Evolutionary conservation across 2,797 vertebrate species (phyloP), one percentile per base, ranked within the genome.

Genomic region (Phoebastria nigripes): DNA sequence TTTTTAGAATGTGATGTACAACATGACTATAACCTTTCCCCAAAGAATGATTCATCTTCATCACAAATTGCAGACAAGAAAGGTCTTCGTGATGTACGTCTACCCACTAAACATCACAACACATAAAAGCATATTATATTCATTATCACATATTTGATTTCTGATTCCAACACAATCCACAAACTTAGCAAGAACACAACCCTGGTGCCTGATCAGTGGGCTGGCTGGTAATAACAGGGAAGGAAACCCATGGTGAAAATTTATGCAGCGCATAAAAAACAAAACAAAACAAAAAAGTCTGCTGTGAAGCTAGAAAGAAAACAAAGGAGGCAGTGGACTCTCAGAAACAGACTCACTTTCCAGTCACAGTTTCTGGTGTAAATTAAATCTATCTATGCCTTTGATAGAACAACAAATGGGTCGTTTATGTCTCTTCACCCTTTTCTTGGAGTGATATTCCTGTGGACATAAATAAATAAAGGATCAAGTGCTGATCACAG

Each of bases 41-140:
- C 69, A 65, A 63, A 76, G 84, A 90, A 95, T 95, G 94, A 95
- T 91, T 95, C 66, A 65, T 96, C 94, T 93, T 81, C 49, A 80
- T 80, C 95, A 95, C 76, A 87, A 94, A 86, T 3, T 35, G 59
- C 21, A 12, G 65, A 90, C 61, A 89, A 94, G 81, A 96, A 97
- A 94, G 42, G 56, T 72, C 91, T 93, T 93, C 63, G 52, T 17
- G 35, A 73, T 84, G 83, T 63, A 89, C 1, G 2, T 81, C 88
- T 91, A 76, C 79, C 70, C n/a, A 79, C 72, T n/a, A 51, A 94
- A 56, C 58, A 81, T 47, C 73, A 80, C 31, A 73, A 46, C 16
- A 54, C 70, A 92, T 70, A 44, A 26, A 82, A 58, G 44, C 15
- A 5, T 44, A 22, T 82, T 63, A 67, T 19, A 78, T 47, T 91